Percentiles rank a stretch among this genome's conserved stretches.
Conservation (phyloP, 1,140 invertebrate species). For the Lordiphosa mommai region DNA sequence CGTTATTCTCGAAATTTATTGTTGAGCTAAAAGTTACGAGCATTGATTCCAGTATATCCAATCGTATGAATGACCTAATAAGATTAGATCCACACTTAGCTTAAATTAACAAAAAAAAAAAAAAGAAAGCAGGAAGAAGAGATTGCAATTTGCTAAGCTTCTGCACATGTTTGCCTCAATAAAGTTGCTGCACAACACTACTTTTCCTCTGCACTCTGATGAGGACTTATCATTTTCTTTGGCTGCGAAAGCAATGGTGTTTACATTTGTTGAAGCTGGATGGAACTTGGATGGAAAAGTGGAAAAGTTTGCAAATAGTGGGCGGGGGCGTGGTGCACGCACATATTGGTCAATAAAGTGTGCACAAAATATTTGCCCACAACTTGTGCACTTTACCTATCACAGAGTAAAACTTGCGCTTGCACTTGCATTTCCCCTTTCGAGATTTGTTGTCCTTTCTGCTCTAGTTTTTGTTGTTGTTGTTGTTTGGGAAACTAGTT, state of each 20-base stretch:
- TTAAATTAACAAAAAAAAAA: neutral
- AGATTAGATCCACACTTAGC: conserved; percentile 1
- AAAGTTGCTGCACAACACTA: neutral
- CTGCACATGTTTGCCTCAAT: neutral
- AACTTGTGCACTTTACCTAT: conserved; percentile 63
- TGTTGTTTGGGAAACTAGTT: neutral
- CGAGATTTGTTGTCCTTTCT: neutral
- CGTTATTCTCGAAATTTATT: neutral
- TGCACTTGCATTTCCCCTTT: conserved; percentile 4
- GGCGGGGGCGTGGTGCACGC: conserved; percentile 23
- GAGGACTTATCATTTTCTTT: conserved; percentile 1
- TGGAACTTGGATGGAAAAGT: conserved; percentile 3
- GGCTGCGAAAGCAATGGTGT: neutral
- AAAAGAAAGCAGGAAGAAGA: neutral
- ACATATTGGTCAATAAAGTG: conserved; percentile 69
- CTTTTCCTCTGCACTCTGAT: neutral
- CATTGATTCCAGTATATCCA: neutral
- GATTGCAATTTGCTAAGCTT: neutral
- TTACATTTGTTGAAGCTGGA: neutral
- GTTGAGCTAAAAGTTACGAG: too few species aligned
- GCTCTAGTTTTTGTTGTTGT: neutral
- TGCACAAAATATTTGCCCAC: conserved; percentile 58
- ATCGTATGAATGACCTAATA: neutral
- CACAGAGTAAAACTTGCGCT: conserved; percentile 22
- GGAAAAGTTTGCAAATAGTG: conserved; percentile 27